Percentiles rank a stretch among this genome's conserved stretches.
These are phyloP conservation scores for Triplophysa bombifrons DNA, from an alignment of 2,797 vertebrate species.

Conservation along the genomic window DNA sequence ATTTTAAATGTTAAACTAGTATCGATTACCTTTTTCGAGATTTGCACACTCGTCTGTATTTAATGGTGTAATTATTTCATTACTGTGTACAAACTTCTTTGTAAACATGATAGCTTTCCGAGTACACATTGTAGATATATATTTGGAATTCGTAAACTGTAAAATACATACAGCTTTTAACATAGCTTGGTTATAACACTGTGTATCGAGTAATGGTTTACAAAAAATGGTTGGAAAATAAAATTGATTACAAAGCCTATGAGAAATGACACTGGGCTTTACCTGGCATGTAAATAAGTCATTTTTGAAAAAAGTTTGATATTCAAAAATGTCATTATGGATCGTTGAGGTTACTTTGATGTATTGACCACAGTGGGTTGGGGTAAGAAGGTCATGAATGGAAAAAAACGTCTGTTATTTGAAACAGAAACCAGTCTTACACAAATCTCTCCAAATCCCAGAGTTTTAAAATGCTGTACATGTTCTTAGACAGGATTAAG, in stretches of 20 bases:
- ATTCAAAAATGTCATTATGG: not conserved
- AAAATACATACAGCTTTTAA: slow-evolving; percentile 2
- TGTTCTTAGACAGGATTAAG: slow-evolving; percentile 55
- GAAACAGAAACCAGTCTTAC: slow-evolving; percentile 49
- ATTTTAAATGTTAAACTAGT: no score
- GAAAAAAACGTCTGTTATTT: slow-evolving; percentile 37
- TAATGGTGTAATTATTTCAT: not conserved
- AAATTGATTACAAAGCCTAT: not conserved
- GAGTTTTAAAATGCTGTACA: slow-evolving; percentile 54
- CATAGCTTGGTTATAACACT: not conserved
- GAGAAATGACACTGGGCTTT: not conserved
- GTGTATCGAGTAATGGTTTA: not conserved
- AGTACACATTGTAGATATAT: not conserved
- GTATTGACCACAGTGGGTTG: slow-evolving; percentile 12
- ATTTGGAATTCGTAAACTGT: not conserved
- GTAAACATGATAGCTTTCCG: not conserved
- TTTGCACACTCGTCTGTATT: not conserved
- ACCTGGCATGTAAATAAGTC: not conserved
- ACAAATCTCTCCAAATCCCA: slow-evolving; percentile 52
- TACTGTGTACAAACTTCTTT: not conserved
- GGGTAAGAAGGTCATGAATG: slow-evolving; percentile 5
- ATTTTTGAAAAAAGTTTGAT: not conserved
- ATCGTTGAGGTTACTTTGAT: slow-evolving; percentile 5
- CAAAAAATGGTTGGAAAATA: not conserved
- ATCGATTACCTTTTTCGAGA: slow-evolving; percentile 11